These are phyloP conservation scores for Amphimallon solstitiale DNA, from an alignment of 2,888 invertebrate species.

Conservation along the genomic window DNA sequence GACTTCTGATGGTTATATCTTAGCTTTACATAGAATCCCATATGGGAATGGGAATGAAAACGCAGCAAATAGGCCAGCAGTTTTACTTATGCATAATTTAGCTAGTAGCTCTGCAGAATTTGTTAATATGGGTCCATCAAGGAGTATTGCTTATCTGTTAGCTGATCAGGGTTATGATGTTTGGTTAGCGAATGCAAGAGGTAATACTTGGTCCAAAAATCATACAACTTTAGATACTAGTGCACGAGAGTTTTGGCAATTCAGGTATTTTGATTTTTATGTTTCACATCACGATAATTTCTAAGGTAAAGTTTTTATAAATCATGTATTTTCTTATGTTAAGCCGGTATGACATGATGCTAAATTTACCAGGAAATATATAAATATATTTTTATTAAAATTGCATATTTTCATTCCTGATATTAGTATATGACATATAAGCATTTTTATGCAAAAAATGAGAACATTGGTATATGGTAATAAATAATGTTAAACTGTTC, in stretches of 20 bases:
- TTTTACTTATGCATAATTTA: conserved; percentile 80
- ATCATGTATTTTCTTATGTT: too few relatives aligned
- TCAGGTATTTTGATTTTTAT: conserved; percentile 52
- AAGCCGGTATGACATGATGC: too few relatives aligned
- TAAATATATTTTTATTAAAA: too few relatives aligned
- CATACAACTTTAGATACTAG: conserved; percentile 60
- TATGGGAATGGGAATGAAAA: conserved; percentile 56
- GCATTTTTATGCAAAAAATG: too few relatives aligned
- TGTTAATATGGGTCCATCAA: conserved; percentile 72
- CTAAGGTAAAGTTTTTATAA: too few relatives aligned
- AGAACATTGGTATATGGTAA: too few relatives aligned
- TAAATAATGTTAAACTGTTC: too few relatives aligned
- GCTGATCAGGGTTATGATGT: conserved; percentile 65
- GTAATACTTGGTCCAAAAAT: conserved; percentile 66
- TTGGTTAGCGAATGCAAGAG: conserved; percentile 72
- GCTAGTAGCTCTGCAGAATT: conserved; percentile 78
- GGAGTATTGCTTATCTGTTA: conserved; percentile 64
- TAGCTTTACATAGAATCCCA: conserved; percentile 79
- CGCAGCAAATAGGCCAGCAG: conserved; percentile 62
- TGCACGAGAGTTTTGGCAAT: conserved; percentile 59
- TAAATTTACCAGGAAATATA: too few relatives aligned
- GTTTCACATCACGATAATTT: too few relatives aligned
- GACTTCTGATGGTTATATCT: conserved; percentile 83
- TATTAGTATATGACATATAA: too few relatives aligned
- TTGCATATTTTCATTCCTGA: too few relatives aligned